Evolutionary conservation across 2,113 vertebrate genomes (phyloP), one percentile per base, ranked within the genome.

Genomic region (Periophthalmus modestus): DNA sequence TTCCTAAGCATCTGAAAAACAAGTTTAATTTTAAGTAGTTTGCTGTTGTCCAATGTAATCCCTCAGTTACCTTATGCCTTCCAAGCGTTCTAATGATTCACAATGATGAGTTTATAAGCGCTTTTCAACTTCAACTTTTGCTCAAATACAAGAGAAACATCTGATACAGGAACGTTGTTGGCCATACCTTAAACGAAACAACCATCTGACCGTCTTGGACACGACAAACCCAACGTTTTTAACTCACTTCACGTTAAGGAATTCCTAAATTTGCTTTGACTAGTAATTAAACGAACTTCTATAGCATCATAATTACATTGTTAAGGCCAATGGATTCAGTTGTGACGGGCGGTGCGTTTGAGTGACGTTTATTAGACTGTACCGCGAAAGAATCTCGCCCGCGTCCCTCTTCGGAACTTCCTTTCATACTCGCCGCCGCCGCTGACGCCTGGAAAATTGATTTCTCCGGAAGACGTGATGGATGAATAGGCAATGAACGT

Each of bases 391-490:
- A 85, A 82, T 85, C 65, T 84, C 77, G 21, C 80, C 76, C 61
- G 69, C 89, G 83, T 46, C 79, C 65, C 81, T 87, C 73, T 61
- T 75, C 66, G 83, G 57, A 62, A 34, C 71, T 68, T 80, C 84
- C 78, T 84, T 88, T 89, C 77, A 88, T 87, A 87, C 88, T 86
- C 73, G 78, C 86, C 86, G 77, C 84, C 86, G 82, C 91, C 82
- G 83, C 91, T 85, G 89, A 91, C 80, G 91, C 84, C 87, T 76
- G 87, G 82, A 89, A 93, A 95, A 94, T 92, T 90, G 91, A 94
- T 94, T 93, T 90, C 59, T 62, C 59, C 68, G 81, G 79, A 88
- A 91, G 91, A 92, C 85, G 90, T 93, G 92, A 94, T 92, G 89
- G 90, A 93, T 94, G 86, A 94, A 89, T 90, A 86, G 59, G 28